phyloP scores from a whole-genome alignment of 2,888 invertebrate genomes.

The Hypomecis atomaria region DNA sequence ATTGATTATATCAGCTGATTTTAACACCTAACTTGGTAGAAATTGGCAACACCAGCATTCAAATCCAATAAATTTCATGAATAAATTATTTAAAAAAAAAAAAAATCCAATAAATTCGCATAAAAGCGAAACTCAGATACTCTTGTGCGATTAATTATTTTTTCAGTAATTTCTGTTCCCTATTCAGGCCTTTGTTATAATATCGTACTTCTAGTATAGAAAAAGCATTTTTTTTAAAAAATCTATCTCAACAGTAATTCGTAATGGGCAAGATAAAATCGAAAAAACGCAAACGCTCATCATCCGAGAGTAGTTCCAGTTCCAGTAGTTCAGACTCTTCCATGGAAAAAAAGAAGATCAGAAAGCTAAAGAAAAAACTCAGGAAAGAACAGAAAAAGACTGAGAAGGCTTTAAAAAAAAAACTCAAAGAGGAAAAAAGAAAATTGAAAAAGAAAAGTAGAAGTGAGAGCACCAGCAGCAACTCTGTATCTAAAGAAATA shows the following conservation, averaged over 20 bases:
- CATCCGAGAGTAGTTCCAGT: slow-evolving; percentile 65
- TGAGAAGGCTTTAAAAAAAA: slow-evolving; percentile 80
- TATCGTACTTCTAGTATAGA: no score
- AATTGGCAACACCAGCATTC: no score
- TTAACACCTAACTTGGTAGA: no score
- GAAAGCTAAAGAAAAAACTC: slow-evolving; percentile 83
- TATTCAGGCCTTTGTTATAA: no score
- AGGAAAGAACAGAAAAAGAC: slow-evolving; percentile 82
- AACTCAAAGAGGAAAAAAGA: slow-evolving; percentile 76
- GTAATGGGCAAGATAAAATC: slow-evolving; percentile 75
- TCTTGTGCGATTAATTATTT: no score
- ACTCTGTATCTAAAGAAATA: slow-evolving; percentile 48
- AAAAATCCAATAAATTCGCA: no score
- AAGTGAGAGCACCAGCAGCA: slow-evolving; percentile 55
- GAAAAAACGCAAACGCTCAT: slow-evolving; percentile 68
- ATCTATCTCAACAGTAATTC: neutral
- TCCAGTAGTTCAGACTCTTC: slow-evolving; percentile 77
- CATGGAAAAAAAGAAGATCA: slow-evolving; percentile 79
- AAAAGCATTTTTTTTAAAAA: neutral
- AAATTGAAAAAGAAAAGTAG: slow-evolving; percentile 67
- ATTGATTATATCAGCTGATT: no score
- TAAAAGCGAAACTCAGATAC: no score
- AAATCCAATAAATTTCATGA: no score
- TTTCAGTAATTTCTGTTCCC: no score
- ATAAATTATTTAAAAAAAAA: no score